Evolutionary conservation across 1,140 invertebrate species (phyloP), one percentile per base, ranked within the genome.

Genomic region (Riptortus pedestris): DNA sequence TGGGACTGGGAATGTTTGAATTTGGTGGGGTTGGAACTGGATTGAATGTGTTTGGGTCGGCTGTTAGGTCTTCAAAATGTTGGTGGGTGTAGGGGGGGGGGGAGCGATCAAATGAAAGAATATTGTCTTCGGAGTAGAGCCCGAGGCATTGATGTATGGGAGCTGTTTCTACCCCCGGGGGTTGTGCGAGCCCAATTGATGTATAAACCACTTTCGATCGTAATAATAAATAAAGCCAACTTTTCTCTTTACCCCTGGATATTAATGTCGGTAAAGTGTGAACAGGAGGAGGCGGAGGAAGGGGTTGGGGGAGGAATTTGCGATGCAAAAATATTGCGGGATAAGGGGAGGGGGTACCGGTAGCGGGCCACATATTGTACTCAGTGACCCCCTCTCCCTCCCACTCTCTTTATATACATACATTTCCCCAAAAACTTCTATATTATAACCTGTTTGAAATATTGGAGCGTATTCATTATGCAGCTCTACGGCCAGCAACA

Each of bases 221-320:
- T 66, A 66, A 66, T 66, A 66, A 66, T 66, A 66, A 66, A 66
- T 66, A 66, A 66, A 60, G 64, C 22, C 64, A 62, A 66, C 45
- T 58, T 51, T 51, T 33, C 45, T 26, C 24, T 18, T 9, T 11
- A 11, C 61, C 45, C 28, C 33, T 18, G 22, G 60, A 66, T 66
- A 66, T 66, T 66, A 66, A 66, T 66, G 65, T 43, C 18, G 45
- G 45, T 65, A 65, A 63, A 60, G 58, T 60, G 63, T 16, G 63
- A 64, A 64, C 28, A 57, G 63, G 62, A 14, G 5, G 9, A 7
- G 57, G 22, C 16, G 16, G 31, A 29, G n/a, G 28, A 20, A 18
- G 28, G 12, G 18, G 33, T 51, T 29, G 48, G 24, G 7, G 58
- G 43, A 63, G 57, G 63, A 60, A 65, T 60, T 65, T 60, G 63